Evolutionary conservation across 2,888 invertebrate species (phyloP), one percentile per base, ranked within the genome.

Genomic region (Helobdella robusta): DNA sequence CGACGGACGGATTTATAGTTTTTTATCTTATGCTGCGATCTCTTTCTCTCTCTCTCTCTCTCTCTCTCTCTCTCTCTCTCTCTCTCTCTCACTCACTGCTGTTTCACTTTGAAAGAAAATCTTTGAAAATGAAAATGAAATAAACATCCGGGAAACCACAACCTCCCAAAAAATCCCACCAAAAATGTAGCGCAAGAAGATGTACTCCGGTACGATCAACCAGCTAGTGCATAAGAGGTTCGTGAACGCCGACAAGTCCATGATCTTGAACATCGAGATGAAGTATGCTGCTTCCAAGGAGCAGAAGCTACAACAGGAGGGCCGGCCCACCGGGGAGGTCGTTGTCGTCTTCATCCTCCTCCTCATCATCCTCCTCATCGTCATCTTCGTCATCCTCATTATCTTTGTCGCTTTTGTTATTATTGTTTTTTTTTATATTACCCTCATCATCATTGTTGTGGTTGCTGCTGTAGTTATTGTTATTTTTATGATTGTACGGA

Each of bases 231-330:
- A 50, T 50, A 62, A 25, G 50, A 28, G 62, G 28, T 62, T 62
- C 62, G 46, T 62, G 8, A 28, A 48, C 4, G 62, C 44, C 30
- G 62, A 62, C 62, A 62, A 62, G 50, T 44, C 50, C 32, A 62
- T 62, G 62, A 62, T 62, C 48, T 50, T 62, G 18, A 62, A 62
- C 50, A 62, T 62, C 50, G 62, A 62, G 62, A 62, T 50, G 62
- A 46, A 30, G 32, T n/a, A n/a, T 18, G 62, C 62, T 15, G 32
- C 46, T 11, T 48, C 30, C 20, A 44, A 28, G 18, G 62, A 62
- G 44, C 25, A n/a, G 32, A 62, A 62, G 50, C 34, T 62, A n/a
- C 40, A 62, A 50, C 30, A 48, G 50, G 62, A 62, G 34, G 62
- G 62, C 48, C 23, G 32, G n/a, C 23, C 44, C 25, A 46, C 44